Evolutionary conservation across 2,888 invertebrate genomes (phyloP).

Genomic region (Ochlodes sylvanus): DNA sequence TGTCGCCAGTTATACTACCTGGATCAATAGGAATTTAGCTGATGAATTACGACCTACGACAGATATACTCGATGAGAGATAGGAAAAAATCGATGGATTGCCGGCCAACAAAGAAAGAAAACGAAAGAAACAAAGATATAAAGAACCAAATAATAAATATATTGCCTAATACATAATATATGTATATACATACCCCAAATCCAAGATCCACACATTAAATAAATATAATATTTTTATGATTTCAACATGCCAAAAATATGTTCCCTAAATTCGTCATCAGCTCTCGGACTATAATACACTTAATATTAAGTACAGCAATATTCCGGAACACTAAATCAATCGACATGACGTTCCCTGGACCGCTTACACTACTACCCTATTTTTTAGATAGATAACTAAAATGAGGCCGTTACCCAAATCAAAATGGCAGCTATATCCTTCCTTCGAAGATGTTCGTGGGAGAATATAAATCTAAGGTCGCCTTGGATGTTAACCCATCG

Average conservation of each 20-base stretch:
- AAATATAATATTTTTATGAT: too few species aligned
- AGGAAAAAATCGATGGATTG: too few species aligned
- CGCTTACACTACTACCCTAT: not conserved
- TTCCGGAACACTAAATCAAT: not conserved
- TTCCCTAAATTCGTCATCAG: too few species aligned
- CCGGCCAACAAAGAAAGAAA: too few species aligned
- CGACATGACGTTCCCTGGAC: not conserved
- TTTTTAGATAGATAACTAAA: not conserved
- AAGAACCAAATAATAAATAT: too few species aligned
- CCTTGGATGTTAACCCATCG: too few species aligned
- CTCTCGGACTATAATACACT: too few species aligned
- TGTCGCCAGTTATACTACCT: constrained; percentile 54
- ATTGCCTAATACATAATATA: too few species aligned
- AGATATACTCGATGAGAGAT: not conserved
- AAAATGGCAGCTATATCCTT: constrained; percentile 4
- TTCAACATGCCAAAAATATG: too few species aligned
- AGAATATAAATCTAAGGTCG: not conserved
- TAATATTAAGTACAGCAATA: not conserved
- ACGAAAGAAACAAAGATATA: too few species aligned
- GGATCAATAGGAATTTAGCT: constrained; percentile 48
- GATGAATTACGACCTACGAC: not conserved
- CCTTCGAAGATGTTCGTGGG: not conserved
- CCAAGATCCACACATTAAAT: too few species aligned
- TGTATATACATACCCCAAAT: too few species aligned
- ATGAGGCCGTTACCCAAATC: constrained; percentile 4